Evolutionary conservation across 2,888 invertebrate genomes (phyloP), one percentile per base, ranked within the genome.

Genomic region (Lasioglossum villosulum): DNA sequence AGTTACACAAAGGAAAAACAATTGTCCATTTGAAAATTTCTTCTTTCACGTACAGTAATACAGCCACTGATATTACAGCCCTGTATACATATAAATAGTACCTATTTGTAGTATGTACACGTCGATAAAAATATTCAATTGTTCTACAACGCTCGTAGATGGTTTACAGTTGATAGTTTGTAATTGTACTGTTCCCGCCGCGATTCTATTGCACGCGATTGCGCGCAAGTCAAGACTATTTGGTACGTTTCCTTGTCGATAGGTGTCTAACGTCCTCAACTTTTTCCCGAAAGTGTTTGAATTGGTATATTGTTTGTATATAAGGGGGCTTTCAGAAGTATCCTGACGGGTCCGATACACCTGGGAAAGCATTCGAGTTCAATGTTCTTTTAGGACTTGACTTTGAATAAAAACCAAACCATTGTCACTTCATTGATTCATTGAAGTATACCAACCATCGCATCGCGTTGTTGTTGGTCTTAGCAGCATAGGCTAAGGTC

Each of bases 301-400:
- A 16, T 0, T 4, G 0, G 0, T 0, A 3, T 10, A 8, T 19
- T 23, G 42, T 86, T 63, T 23, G 0, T 91, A 93, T 93, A 91
- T 92, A 89, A 92, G 56, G 0, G 16, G 8, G 12, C 39, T 71
- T 52, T 16, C 39, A 4, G 0, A 6, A 0, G 0, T 2, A 3
- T 19, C 2, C 1, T 66, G 0, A 30, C 59, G 91, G 93, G 93
- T 93, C 93, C 89, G 93, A 91, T 83, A 75, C 91, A 90, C 90
- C 91, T 93, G 91, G 91, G 91, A 90, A 88, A 93, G 90, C 86
- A 87, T 83, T 91, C 86, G 68, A 68, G 10, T 42, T 42, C 42
- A 42, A 42, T 14, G 42, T 42, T 42, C 42, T 42, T 14, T 42
- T 14, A 42, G 4, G 4, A 42, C 42, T 42, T 42, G 42, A 42